Base-by-base conservation (phyloP, 2,797 vertebrate genomes). In the Sebastes kiyomatsui region DNA sequence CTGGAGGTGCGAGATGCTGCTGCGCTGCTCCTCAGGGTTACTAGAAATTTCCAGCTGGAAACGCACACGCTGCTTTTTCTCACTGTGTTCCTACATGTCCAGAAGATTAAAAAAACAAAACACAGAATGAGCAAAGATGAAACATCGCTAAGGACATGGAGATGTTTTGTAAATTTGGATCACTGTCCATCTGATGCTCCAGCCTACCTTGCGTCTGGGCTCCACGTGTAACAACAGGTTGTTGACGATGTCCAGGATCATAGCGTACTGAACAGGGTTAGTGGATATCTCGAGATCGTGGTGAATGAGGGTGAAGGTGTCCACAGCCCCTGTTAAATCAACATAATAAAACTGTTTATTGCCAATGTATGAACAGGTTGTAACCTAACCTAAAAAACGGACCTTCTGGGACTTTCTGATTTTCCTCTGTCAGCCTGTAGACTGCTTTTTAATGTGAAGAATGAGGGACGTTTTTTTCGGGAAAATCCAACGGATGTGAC, bases 181-280 rank as follows among this genome's bases (percentile, higher is more conserved):
- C 2, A 11, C 8, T 16, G 33, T 52, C 1, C 4, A 32, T 11
- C 18, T 42, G 66, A 27, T 66, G 35, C 22, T 59, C 1, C 13
- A 7, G 80, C 55, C 69, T 69, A 99, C 99, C 97, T 99, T 99
- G 85, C 99, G 97, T 49, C 98, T 97, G 83, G 98, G 98, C 86
- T 99, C 99, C 84, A 99, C 99, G 0, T 99, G 98, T 64, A 99
- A 94, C 80, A 99, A 91, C 74, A 99, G 92, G 92, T 99, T 99
- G 95, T 99, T 99, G 84, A 99, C 98, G 0, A 99, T 99, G 88
- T 99, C 99, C 61, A 99, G 95, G 92, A 99, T 99, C 99, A 99
- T 99, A 56, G 97, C 98, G n/a, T 99, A 99, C 90, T 99, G 99
- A 1, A 97, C 98, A 0, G 99, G 99, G 91, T 99, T 99, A 61